These are phyloP conservation scores for Sapajus apella DNA, from an alignment of 2,113 vertebrate genomes.

Conservation along the genomic window DNA sequence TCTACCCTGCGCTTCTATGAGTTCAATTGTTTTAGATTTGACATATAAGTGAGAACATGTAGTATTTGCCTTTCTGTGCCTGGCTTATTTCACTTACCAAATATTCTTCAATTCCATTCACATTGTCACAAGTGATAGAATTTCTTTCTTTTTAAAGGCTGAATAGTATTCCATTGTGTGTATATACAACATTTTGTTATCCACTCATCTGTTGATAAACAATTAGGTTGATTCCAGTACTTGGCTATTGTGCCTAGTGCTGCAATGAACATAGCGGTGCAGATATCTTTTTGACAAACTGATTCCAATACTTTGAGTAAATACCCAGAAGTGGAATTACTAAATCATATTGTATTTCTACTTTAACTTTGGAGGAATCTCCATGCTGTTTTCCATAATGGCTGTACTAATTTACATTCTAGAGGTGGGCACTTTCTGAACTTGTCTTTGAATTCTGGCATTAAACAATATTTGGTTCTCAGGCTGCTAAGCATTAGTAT, in stretches of 20 bases:
- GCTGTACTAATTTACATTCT: background rate
- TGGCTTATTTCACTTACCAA: background rate
- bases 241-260: background rate
- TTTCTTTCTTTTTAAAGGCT: background rate
- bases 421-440: background rate
- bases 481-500: background rate
- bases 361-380: background rate
- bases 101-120: background rate
- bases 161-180: background rate
- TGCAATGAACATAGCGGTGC: background rate
- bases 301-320: background rate
- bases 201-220: background rate
- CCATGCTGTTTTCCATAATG: background rate
- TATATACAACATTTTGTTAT: background rate
- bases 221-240: background rate
- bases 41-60: background rate
- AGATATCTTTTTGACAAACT: background rate
- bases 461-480: slow-evolving; percentile 22
- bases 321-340: background rate
- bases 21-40: background rate
- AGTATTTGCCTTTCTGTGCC: background rate
- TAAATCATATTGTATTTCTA: background rate
- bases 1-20: background rate
- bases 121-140: background rate
- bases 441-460: slow-evolving; percentile 28